Evolutionary conservation across 2,113 vertebrate genomes (phyloP).

Genomic region (Ptychochromis oligacanthus): DNA sequence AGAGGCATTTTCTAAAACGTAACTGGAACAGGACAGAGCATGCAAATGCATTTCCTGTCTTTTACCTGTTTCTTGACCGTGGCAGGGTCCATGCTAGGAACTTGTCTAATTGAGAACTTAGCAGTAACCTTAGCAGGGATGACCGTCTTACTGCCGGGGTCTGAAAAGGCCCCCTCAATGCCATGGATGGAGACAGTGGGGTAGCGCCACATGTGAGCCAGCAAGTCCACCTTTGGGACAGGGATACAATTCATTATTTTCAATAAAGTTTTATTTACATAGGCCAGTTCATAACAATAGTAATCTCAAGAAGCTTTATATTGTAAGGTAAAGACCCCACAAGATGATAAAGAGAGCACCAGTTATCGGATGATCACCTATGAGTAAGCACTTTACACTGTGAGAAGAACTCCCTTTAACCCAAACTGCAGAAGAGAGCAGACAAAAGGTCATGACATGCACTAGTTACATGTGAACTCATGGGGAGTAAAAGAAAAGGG

Average conservation of each 20-base stretch:
- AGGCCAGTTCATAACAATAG: not conserved
- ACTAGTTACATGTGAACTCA: too few species aligned
- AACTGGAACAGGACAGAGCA: not conserved
- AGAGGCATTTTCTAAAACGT: not conserved
- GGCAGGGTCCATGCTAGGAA: conserved; percentile 86
- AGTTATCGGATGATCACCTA: not conserved
- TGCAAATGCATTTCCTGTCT: rapidly evolving
- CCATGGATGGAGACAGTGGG: conserved; percentile 92
- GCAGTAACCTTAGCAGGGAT: conserved; percentile 89
- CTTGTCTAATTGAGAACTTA: conserved; percentile 93
- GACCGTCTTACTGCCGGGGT: conserved; percentile 87
- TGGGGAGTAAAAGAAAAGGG: too few species aligned
- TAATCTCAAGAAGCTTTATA: not conserved
- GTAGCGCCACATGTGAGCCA: conserved; percentile 88
- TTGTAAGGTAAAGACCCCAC: not conserved
- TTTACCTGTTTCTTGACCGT: conserved; percentile 87
- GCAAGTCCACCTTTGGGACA: conserved; percentile 85
- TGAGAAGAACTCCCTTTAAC: not conserved
- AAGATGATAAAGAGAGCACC: not conserved
- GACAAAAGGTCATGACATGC: too few species aligned
- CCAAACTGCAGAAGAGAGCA: too few species aligned
- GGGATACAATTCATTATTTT: not conserved
- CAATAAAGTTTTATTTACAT: not conserved
- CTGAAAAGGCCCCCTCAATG: conserved; percentile 89
- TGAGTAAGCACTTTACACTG: not conserved